Evolutionary conservation across 2,797 vertebrate species (phyloP).

Genomic region (Philypnodon macrostomus): DNA sequence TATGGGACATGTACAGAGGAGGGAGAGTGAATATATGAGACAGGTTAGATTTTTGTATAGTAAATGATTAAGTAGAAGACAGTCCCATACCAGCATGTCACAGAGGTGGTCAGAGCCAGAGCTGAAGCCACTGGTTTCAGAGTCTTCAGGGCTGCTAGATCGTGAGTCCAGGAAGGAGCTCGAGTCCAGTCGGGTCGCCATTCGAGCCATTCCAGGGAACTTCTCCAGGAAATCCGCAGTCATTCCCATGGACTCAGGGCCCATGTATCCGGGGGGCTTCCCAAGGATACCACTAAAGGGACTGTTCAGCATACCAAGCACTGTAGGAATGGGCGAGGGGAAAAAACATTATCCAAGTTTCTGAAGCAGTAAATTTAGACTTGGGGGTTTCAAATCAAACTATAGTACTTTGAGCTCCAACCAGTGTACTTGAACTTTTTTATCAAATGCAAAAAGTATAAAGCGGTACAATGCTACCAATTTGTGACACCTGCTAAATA

Average conservation of each 20-base stretch:
- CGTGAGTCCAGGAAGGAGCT: slow-evolving; percentile 91
- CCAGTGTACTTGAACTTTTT: no score
- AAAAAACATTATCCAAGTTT: no score
- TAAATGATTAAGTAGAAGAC: neutral
- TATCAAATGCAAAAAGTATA: no score
- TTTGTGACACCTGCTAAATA: no score
- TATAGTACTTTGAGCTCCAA: no score
- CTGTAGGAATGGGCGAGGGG: no score
- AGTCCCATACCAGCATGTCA: slow-evolving; percentile 71
- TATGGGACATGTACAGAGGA: no score
- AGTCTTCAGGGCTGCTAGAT: slow-evolving; percentile 96
- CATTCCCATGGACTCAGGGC: slow-evolving; percentile 85
- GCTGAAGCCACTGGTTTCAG: slow-evolving; percentile 97
- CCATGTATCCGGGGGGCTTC: slow-evolving; percentile 81
- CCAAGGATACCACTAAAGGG: slow-evolving; percentile 84
- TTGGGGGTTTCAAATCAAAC: no score
- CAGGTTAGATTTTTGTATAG: neutral
- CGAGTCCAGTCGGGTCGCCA: slow-evolving; percentile 84
- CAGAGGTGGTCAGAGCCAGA: slow-evolving; percentile 96
- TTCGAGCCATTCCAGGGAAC: slow-evolving; percentile 83
- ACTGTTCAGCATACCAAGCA: slow-evolving; percentile 87
- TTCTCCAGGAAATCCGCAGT: slow-evolving; percentile 89
- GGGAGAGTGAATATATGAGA: no score
- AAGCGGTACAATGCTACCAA: no score
- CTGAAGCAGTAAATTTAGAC: no score